Evolutionary conservation across 2,888 invertebrate species (phyloP).

Genomic region (Phortica magna): DNA sequence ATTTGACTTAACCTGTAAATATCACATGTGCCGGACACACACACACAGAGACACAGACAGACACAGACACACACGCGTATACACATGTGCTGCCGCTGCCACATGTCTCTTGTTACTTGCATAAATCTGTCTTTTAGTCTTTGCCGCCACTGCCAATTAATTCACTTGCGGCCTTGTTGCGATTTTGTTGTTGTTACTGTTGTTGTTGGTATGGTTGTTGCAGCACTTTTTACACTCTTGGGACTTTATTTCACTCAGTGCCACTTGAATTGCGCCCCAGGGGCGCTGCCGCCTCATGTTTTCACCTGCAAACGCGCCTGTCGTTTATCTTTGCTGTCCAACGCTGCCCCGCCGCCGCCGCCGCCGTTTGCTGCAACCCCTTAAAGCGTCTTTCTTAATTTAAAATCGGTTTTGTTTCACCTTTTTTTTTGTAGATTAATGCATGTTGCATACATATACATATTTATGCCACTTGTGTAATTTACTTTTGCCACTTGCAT

Average conservation of each 20-base stretch:
- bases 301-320: not conserved
- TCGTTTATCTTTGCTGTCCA: not conserved
- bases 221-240: not conserved
- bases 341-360: too few species aligned
- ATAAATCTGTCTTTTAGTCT: constrained; percentile 55
- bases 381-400: not conserved
- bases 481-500: constrained; percentile 25
- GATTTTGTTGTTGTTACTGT: constrained; percentile 7
- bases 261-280: not conserved
- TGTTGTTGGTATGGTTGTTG: not conserved
- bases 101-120: constrained; percentile 2
- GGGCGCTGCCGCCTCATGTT: not conserved
- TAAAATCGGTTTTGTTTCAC: not conserved
- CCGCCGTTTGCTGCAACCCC: not conserved
- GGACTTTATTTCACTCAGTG: constrained; percentile 3
- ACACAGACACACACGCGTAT: not conserved
- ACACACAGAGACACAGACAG: not conserved
- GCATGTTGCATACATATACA: not conserved
- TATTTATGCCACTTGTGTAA: not conserved
- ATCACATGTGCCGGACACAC: not conserved
- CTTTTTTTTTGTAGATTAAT: constrained; percentile 20
- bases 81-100: not conserved
- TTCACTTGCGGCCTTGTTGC: constrained; percentile 40
- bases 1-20: constrained; percentile 19
- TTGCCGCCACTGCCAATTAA: constrained; percentile 55